These are phyloP conservation scores for Epinephelus lanceolatus DNA, from an alignment of 2,113 vertebrate species.

Conservation along the genomic window DNA sequence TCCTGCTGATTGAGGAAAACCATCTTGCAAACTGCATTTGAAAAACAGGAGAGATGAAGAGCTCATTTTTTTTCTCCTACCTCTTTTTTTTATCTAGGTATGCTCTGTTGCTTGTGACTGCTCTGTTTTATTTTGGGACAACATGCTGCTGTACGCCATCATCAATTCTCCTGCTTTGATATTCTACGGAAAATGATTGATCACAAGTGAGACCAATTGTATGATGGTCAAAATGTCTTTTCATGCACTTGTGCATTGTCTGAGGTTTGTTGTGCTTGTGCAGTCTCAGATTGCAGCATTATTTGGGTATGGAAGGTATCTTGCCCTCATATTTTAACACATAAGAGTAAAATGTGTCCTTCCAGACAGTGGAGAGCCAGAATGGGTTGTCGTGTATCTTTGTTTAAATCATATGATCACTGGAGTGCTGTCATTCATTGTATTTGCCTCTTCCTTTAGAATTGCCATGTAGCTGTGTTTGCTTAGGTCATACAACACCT, in stretches of 20 bases:
- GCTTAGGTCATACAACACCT: neutral
- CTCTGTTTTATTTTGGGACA: constrained; percentile 40
- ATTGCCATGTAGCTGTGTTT: neutral
- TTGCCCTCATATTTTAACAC: neutral
- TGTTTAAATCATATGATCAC: neutral
- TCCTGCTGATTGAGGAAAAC: constrained; percentile 26
- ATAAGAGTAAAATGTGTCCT: neutral
- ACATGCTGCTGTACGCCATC: neutral
- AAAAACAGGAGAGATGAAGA: constrained; percentile 4
- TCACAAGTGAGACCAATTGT: constrained; percentile 12
- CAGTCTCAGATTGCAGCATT: neutral
- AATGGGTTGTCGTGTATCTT: constrained; percentile 6
- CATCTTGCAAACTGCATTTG: constrained; percentile 17
- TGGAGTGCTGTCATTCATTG: neutral
- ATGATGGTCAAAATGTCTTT: constrained; percentile 16
- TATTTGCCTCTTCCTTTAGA: neutral
- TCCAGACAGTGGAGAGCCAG: neutral
- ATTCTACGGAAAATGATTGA: constrained; percentile 27
- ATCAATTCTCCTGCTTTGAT: constrained; percentile 43
- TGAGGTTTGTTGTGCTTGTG: neutral
- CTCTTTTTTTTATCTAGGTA: constrained; percentile 10
- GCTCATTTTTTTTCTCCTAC: neutral
- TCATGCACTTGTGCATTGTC: neutral
- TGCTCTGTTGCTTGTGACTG: constrained; percentile 30
- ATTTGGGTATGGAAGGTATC: neutral